Percentiles rank a stretch among this genome's conserved stretches.
Conservation (phyloP, 1,140 invertebrate species). For the Chionoecetes opilio region DNA sequence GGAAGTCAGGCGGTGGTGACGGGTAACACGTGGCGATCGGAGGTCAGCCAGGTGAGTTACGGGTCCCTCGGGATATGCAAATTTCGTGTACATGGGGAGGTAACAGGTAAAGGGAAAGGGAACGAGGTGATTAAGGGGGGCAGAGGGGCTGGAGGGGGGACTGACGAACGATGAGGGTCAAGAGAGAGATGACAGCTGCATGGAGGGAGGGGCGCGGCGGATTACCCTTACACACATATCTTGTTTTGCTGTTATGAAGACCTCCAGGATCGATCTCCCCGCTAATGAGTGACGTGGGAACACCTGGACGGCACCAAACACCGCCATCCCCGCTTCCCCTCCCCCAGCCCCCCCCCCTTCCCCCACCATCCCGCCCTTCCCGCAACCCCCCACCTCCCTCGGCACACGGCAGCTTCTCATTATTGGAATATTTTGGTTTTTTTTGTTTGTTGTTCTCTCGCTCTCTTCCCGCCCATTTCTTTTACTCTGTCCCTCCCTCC, state of each 20-base stretch:
- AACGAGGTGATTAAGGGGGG: neutral
- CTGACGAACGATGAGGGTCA: neutral
- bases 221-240: neutral
- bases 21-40: neutral
- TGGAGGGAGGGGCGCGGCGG: neutral
- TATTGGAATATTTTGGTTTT: slow-evolving; percentile 10
- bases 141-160: too few species aligned
- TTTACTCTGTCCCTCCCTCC: too few species aligned
- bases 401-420: slow-evolving; percentile 4
- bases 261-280: neutral
- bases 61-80: neutral
- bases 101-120: slow-evolving; percentile 17
- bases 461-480: neutral
- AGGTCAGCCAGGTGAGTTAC: slow-evolving; percentile 1
- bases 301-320: slow-evolving; percentile 1
- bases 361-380: too few species aligned
- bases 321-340: neutral
- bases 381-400: neutral
- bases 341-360: too few species aligned
- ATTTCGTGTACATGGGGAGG: neutral
- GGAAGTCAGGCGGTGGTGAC: neutral
- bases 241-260: slow-evolving; percentile 20
- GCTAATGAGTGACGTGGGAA: slow-evolving; percentile 16
- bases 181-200: neutral
- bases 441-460: slow-evolving; percentile 17